Conservation (phyloP, 2,113 vertebrate species). For the Tamias sibiricus region DNA sequence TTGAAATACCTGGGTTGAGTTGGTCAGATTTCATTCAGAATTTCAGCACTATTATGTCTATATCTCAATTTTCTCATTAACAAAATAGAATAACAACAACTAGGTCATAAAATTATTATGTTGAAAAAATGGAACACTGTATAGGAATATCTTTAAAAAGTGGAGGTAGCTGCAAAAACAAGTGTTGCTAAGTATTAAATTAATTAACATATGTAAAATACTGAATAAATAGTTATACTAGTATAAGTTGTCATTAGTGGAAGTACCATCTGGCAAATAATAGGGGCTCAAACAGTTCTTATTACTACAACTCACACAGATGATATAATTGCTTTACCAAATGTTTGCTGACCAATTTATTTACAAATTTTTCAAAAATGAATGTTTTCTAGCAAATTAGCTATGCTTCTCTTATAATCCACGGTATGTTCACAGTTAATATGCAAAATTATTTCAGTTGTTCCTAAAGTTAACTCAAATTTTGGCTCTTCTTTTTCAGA, state of each 20-base stretch:
- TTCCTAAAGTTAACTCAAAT: neutral
- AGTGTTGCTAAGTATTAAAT: neutral
- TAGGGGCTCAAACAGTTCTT: neutral
- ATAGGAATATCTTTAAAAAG: slow-evolving; percentile 11
- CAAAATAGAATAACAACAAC: neutral
- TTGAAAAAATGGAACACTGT: neutral
- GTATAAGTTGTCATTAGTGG: neutral
- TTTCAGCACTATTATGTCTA: neutral
- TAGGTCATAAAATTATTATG: neutral
- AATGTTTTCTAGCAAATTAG: neutral
- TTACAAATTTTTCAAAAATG: slow-evolving; percentile 16
- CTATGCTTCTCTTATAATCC: neutral
- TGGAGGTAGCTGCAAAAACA: neutral
- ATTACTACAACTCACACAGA: neutral
- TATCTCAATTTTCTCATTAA: neutral
- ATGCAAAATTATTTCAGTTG: slow-evolving; percentile 40
- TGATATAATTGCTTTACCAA: slow-evolving; percentile 36
- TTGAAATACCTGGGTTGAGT: neutral
- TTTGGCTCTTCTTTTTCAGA: neutral
- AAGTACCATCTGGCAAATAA: neutral
- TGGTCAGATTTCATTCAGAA: neutral
- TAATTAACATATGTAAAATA: slow-evolving; percentile 45
- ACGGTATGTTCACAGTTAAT: slow-evolving; percentile 5
- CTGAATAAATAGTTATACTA: neutral
- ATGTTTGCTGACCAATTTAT: slow-evolving; percentile 24